These are phyloP conservation scores for Diacarnus erythraeanus DNA, from an alignment of 37 sponge, comb jelly and placozoan genomes.

Conservation along the genomic window DNA sequence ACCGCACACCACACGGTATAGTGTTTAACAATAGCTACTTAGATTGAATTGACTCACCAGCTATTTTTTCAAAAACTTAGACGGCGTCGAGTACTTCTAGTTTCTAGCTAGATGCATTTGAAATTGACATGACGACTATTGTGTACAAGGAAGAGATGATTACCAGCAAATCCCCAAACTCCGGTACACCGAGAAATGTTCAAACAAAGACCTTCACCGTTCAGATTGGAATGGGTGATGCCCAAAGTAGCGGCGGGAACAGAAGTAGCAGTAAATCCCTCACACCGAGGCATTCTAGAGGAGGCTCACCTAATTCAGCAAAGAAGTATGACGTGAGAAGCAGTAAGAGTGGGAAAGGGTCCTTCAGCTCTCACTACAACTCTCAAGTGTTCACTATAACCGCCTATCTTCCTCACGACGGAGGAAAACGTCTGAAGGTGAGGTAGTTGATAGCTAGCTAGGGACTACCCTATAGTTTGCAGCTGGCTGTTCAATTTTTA, in stretches of 20 bases:
- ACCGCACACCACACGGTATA: too few relatives aligned
- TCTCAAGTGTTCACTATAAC: slow-evolving; percentile 50
- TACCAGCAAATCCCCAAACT: slow-evolving; percentile 13
- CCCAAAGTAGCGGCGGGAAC: background rate
- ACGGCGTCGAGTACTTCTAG: too few relatives aligned
- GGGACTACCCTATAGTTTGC: too few relatives aligned
- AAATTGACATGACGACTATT: slow-evolving; percentile 28
- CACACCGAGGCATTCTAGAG: background rate
- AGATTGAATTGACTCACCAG: too few relatives aligned
- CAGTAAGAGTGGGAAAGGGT: background rate
- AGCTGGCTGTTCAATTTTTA: too few relatives aligned
- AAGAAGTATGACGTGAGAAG: slow-evolving; percentile 25
- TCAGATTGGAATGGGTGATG: slow-evolving; percentile 19
- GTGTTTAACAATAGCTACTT: too few relatives aligned
- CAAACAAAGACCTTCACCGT: slow-evolving; percentile 23
- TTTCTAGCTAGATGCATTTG: too few relatives aligned
- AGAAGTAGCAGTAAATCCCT: background rate
- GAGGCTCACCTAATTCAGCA: slow-evolving; percentile 32
- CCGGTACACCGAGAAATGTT: slow-evolving; percentile 3
- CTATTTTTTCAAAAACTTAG: too few relatives aligned
- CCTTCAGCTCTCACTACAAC: slow-evolving; percentile 9
- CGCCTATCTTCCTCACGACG: slow-evolving; percentile 66
- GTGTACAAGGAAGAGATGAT: slow-evolving; percentile 37
- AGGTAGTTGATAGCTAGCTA: too few relatives aligned
- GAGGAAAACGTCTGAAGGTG: slow-evolving; percentile 63